Base-by-base conservation (phyloP, 2,888 invertebrate species). In the Macaria liturata region DNA sequence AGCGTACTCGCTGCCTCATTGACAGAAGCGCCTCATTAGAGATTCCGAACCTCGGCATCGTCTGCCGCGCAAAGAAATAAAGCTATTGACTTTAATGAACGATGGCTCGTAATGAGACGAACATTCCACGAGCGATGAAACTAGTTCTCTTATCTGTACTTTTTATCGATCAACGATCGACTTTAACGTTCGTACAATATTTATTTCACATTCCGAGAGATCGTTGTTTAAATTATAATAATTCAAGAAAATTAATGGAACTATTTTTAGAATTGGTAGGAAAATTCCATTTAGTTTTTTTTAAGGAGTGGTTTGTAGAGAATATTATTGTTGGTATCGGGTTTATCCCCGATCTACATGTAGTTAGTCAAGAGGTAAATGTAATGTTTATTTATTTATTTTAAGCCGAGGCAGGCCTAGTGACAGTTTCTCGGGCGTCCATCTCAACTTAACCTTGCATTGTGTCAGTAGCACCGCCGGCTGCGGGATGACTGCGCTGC, bases 371-470 rank as follows among this genome's bases (percentile, higher is more conserved):
- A 75, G 77, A 74, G 73, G 74, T 79, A 78, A 79, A 82, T 82
- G 76, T 80, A 80, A 78, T 82, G 84, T 7, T 80, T n/a, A n/a
- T n/a, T n/a, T n/a, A n/a, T n/a, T n/a, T n/a, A n/a, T n/a, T n/a
- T n/a, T 75, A 75, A 83, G 79, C 79, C 78, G 71, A 70, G 69
- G 75, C 72, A 31, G 30, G 31, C 46, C 9, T 31, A 32, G 47
- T 48, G 68, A 69, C 71, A 76, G 75, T 78, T 74, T 75, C 68
- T 77, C 83, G 88, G 87, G 76, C 87, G 78, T 86, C 86, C 72
- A 88, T 86, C 88, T 83, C 82, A 71, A 64, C 74, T 75, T 85
- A 86, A 81, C 88, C 88, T 90, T 90, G 89, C 83, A 80, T 82
- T 86, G 86, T 86, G 88, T 87, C 88, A 88, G 84, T 87, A 84